These are phyloP conservation scores for Balanococcus diminutus DNA, from an alignment of 2,888 invertebrate species.

Conservation along the genomic window DNA sequence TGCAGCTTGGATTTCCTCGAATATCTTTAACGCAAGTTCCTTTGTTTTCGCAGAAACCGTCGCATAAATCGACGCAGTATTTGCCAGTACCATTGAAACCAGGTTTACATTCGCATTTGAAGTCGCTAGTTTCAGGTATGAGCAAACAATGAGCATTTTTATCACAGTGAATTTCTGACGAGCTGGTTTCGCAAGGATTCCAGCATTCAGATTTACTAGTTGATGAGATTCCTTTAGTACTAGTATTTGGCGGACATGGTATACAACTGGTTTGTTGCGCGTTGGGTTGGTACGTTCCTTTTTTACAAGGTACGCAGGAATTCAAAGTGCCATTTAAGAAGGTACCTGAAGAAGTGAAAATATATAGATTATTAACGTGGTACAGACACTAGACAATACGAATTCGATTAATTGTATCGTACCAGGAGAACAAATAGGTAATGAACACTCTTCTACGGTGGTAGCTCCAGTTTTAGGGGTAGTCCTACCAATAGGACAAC, in stretches of 20 bases:
- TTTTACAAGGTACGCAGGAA: slow-evolving; percentile 84
- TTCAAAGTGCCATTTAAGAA: slow-evolving; percentile 86
- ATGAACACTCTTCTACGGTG: slow-evolving; percentile 86
- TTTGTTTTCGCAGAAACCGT: slow-evolving; percentile 86
- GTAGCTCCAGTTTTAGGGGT: slow-evolving; percentile 85
- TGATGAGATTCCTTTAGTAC: slow-evolving; percentile 81
- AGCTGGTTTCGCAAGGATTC: slow-evolving; percentile 86
- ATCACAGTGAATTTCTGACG: slow-evolving; percentile 84
- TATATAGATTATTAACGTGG: too few relatives aligned
- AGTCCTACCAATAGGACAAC: slow-evolving; percentile 88
- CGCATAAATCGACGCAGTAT: slow-evolving; percentile 81
- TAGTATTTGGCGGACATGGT: slow-evolving; percentile 87
- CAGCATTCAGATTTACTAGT: slow-evolving; percentile 83
- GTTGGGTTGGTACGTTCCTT: slow-evolving; percentile 88
- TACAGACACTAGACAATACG: background rate
- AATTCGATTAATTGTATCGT: too few relatives aligned
- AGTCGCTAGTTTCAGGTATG: slow-evolving; percentile 80
- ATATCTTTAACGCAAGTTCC: slow-evolving; percentile 85
- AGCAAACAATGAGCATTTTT: slow-evolving; percentile 85
- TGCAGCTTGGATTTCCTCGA: slow-evolving; percentile 82
- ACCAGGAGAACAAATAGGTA: slow-evolving; percentile 84
- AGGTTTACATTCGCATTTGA: slow-evolving; percentile 90
- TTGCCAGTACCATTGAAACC: slow-evolving; percentile 89
- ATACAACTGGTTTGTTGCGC: slow-evolving; percentile 85
- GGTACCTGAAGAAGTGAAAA: slow-evolving; percentile 66